Percentiles rank a stretch among this genome's conserved stretches.
phyloP scores from a whole-genome alignment of 2,888 invertebrate genomes.

The Imbricaverruca yamaguchii region DNA sequence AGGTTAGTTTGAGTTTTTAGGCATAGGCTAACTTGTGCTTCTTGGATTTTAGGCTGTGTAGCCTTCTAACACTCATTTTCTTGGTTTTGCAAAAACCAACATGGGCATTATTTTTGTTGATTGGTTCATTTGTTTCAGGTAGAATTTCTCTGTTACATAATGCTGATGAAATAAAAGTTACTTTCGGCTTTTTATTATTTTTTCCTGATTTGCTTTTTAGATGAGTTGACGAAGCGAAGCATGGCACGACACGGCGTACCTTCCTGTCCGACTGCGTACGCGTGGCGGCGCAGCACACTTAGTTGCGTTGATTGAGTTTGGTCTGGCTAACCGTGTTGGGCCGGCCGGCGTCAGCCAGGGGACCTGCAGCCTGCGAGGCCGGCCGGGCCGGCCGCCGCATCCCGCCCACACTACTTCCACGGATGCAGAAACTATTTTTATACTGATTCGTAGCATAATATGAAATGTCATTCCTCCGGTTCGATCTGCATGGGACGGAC shows the following conservation, averaged over 20 bases:
- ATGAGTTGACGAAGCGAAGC: slow-evolving; percentile 2
- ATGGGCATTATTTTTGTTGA: slow-evolving; percentile 6
- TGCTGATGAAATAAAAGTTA: slow-evolving; percentile 22
- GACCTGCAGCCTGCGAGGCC: too few relatives aligned
- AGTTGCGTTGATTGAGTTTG: neutral
- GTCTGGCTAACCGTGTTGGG: neutral
- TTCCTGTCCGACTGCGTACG: neutral
- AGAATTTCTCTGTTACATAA: slow-evolving; percentile 16
- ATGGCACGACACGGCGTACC: neutral
- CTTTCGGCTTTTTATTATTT: neutral
- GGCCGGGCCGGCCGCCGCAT: neutral
- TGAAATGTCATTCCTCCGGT: slow-evolving; percentile 2
- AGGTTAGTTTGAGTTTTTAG: slow-evolving; percentile 19
- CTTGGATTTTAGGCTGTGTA: slow-evolving; percentile 5
- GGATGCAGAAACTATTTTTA: slow-evolving; percentile 19
- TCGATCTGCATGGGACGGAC: neutral
- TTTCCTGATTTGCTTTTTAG: slow-evolving; percentile 7
- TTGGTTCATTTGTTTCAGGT: slow-evolving; percentile 18
- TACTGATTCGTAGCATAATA: slow-evolving; percentile 10
- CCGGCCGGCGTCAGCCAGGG: neutral
- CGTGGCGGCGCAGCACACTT: neutral
- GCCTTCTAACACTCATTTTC: slow-evolving; percentile 19
- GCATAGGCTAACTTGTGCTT: slow-evolving; percentile 10
- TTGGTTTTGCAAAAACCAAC: slow-evolving; percentile 20
- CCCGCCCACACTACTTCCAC: neutral